These are phyloP conservation scores for Anseranas semipalmata DNA, from an alignment of 2,113 vertebrate species.

Conservation along the genomic window DNA sequence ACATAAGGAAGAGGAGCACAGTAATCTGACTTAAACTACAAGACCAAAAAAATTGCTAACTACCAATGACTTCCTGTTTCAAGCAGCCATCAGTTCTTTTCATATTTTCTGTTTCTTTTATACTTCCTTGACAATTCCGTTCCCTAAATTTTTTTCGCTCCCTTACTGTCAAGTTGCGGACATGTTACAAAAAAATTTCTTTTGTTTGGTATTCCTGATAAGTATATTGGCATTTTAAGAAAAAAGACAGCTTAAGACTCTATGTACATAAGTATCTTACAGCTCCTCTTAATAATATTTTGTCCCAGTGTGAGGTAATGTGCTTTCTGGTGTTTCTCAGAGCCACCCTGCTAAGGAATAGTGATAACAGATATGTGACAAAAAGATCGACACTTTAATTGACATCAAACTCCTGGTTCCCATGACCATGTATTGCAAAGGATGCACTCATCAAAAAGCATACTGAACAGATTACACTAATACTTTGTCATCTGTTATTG, in stretches of 20 bases:
- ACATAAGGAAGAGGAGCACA: background rate
- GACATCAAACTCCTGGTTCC: background rate
- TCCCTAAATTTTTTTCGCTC: background rate
- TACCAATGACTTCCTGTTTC: background rate
- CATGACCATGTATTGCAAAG: background rate
- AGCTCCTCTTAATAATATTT: background rate
- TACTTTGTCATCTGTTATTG: background rate
- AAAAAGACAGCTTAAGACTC: background rate
- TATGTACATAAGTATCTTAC: background rate
- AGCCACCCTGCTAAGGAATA: background rate
- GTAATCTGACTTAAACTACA: background rate
- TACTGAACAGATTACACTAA: background rate
- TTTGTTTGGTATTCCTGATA: background rate
- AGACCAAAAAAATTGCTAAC: background rate
- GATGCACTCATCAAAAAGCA: background rate
- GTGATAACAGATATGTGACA: background rate
- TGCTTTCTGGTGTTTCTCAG: background rate
- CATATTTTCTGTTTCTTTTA: background rate
- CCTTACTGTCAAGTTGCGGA: background rate
- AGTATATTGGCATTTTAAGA: background rate
- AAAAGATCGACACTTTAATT: background rate
- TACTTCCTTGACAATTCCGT: background rate
- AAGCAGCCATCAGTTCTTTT: background rate
- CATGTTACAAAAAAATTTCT: background rate
- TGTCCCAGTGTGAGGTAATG: rapidly evolving